Conservation (phyloP, 2,113 vertebrate genomes). For the Erinaceus europaeus region DNA sequence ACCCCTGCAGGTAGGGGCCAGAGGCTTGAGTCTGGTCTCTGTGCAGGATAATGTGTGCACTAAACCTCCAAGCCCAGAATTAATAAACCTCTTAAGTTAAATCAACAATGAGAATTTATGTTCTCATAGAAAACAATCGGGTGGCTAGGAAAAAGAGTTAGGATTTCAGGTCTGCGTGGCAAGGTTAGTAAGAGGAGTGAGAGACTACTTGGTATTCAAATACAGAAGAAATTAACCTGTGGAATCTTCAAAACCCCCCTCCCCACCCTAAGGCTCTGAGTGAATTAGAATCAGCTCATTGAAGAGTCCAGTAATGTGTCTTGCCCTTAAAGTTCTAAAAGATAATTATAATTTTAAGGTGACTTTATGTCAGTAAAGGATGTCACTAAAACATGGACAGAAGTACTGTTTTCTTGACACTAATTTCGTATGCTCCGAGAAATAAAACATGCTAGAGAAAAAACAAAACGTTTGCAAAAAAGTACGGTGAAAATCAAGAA, state of each 20-base stretch:
- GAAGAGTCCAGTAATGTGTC: not conserved
- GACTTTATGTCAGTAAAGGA: not conserved
- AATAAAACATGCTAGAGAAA: slow-evolving; percentile 17
- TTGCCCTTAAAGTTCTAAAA: slow-evolving; percentile 40
- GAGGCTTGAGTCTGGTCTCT: no score
- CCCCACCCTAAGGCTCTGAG: not conserved
- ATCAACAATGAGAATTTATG: not conserved
- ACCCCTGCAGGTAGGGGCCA: no score
- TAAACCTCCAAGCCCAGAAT: no score
- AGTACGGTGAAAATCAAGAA: slow-evolving; percentile 20
- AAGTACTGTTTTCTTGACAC: not conserved
- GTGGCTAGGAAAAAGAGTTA: not conserved
- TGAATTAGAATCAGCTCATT: not conserved
- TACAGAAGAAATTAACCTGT: not conserved
- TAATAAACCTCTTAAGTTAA: no score
- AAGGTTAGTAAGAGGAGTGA: not conserved
- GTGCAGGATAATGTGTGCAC: no score
- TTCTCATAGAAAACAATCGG: not conserved
- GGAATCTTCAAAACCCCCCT: not conserved
- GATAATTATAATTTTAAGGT: slow-evolving; percentile 17
- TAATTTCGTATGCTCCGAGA: slow-evolving; percentile 37
- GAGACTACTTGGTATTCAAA: not conserved
- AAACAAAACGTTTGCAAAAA: not conserved
- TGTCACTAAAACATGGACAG: not conserved
- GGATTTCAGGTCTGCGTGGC: not conserved